Evolutionary conservation across 2,113 vertebrate genomes (phyloP).

Genomic region (Percopsis transmontana): DNA sequence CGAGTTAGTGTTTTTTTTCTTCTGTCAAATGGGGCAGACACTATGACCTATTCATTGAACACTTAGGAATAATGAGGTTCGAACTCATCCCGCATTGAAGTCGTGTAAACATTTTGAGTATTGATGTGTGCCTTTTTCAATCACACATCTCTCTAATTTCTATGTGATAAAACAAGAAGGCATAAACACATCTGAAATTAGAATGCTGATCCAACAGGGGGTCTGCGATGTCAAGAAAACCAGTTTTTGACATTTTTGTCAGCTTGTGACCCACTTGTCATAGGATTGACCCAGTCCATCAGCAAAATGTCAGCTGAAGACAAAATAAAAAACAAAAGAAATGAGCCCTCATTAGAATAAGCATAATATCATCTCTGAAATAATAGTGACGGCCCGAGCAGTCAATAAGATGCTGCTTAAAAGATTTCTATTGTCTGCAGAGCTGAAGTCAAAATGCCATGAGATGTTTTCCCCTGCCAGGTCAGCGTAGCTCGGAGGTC

Average conservation of each 20-base stretch:
- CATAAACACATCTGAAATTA: neutral
- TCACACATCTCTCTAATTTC: neutral
- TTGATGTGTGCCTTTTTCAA: too few relatives aligned
- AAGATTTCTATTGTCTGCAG: slow-evolving; percentile 72
- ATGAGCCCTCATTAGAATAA: slow-evolving; percentile 77
- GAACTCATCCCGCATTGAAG: too few relatives aligned
- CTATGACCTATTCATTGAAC: too few relatives aligned
- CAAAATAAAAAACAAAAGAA: slow-evolving; percentile 79
- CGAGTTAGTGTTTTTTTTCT: too few relatives aligned
- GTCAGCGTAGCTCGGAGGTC: slow-evolving; percentile 76
- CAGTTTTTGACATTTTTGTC: slow-evolving; percentile 77
- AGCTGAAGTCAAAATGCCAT: slow-evolving; percentile 75
- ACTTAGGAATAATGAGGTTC: too few relatives aligned
- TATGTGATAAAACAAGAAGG: neutral
- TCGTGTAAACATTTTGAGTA: too few relatives aligned
- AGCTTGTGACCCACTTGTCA: slow-evolving; percentile 75
- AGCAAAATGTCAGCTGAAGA: slow-evolving; percentile 74
- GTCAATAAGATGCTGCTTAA: slow-evolving; percentile 71
- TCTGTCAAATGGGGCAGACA: too few relatives aligned
- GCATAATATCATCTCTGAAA: slow-evolving; percentile 68
- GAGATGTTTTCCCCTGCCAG: slow-evolving; percentile 73
- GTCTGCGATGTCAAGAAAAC: slow-evolving; percentile 60
- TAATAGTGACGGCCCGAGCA: slow-evolving; percentile 72
- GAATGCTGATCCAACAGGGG: neutral
- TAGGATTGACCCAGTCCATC: slow-evolving; percentile 75